phyloP scores from a whole-genome alignment of 2,888 invertebrate genomes.

The Habrosyne pyritoides region DNA sequence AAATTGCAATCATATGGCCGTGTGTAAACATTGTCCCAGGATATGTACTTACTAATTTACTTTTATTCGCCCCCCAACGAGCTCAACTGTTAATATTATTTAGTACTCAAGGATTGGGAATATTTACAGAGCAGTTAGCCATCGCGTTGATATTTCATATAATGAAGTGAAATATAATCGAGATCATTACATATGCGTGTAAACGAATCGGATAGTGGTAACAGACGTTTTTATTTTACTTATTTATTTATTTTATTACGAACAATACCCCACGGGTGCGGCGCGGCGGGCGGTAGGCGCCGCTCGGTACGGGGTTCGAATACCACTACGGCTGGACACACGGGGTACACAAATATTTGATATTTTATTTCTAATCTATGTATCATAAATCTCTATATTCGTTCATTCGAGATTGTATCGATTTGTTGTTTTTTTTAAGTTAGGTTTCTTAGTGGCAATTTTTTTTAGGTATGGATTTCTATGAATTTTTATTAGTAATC shows the following conservation, averaged over 20 bases:
- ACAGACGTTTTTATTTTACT: conserved; percentile 8
- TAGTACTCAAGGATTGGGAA: too few relatives aligned
- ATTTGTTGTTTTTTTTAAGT: conserved; percentile 34
- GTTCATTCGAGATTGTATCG: conserved; percentile 33
- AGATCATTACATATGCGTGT: conserved; percentile 24
- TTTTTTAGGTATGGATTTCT: too few relatives aligned
- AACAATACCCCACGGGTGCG: conserved; percentile 15
- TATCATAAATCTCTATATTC: conserved; percentile 47
- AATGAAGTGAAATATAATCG: conserved; percentile 17
- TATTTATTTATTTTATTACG: conserved; percentile 18
- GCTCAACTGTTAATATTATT: too few relatives aligned
- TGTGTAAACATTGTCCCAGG: too few relatives aligned
- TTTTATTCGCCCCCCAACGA: too few relatives aligned
- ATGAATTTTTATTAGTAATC: too few relatives aligned
- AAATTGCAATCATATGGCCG: too few relatives aligned
- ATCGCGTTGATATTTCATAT: background rate
- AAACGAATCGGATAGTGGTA: conserved; percentile 22
- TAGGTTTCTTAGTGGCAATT: background rate
- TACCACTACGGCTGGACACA: conserved; percentile 15
- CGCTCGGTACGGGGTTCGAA: conserved; percentile 37
- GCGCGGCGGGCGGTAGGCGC: conserved; percentile 63
- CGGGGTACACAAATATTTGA: conserved; percentile 37
- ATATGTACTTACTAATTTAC: too few relatives aligned
- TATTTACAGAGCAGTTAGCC: background rate
- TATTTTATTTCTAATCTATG: conserved; percentile 44